Percentiles rank a stretch among this genome's conserved stretches.
These are phyloP conservation scores for Murina feae DNA, from an alignment of 2,113 vertebrate species.

Conservation along the genomic window DNA sequence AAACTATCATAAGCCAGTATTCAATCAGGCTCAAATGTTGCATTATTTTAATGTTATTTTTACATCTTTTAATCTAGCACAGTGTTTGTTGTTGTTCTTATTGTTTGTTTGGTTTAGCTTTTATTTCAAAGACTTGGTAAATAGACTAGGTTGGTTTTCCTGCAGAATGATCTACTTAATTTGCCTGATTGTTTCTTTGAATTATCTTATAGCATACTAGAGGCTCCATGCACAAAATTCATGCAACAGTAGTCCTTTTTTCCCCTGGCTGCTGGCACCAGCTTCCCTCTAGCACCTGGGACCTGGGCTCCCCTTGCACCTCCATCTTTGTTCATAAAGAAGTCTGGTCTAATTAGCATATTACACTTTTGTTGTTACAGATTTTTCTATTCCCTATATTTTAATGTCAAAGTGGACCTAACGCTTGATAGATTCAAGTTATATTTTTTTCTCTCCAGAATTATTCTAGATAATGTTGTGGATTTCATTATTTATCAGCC, in stretches of 20 bases:
- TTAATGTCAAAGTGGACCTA: neutral
- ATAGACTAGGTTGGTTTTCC: neutral
- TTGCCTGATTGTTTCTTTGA: neutral
- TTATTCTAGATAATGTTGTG: neutral
- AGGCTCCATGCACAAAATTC: no score
- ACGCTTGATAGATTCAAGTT: neutral
- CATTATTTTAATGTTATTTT: neutral
- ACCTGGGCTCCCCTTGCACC: no score
- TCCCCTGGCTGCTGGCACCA: no score
- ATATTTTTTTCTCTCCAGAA: neutral
- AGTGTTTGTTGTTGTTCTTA: neutral
- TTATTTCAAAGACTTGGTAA: neutral
- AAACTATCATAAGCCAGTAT: neutral
- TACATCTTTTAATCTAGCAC: neutral
- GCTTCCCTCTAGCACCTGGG: no score
- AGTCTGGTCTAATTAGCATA: no score
- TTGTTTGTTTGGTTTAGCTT: neutral
- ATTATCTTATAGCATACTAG: neutral
- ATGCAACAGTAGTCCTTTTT: no score
- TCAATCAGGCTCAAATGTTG: neutral
- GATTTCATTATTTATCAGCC: neutral
- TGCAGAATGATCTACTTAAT: neutral
- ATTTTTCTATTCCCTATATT: neutral
- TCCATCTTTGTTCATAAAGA: no score
- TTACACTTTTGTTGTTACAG: no score